Evolutionary conservation across 2,888 invertebrate species (phyloP).

Genomic region (Vannuccia rotundouncinata): DNA sequence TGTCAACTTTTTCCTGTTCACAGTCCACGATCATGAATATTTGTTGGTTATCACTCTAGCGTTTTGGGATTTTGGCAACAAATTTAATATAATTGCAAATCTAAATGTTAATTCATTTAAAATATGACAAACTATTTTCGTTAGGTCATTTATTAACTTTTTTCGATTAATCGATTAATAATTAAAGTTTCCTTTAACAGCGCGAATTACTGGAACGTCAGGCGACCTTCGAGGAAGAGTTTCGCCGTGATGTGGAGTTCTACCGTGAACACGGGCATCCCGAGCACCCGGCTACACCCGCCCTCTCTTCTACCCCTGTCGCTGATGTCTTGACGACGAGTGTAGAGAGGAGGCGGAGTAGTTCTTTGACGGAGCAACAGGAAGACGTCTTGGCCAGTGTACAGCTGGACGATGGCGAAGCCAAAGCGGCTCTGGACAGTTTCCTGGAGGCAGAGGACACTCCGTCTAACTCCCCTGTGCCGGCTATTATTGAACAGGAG

Average conservation of each 20-base stretch:
- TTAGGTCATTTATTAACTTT: too few relatives aligned
- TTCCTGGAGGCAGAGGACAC: neutral
- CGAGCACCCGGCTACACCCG: neutral
- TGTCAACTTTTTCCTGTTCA: too few relatives aligned
- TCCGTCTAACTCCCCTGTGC: neutral
- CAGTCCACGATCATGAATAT: too few relatives aligned
- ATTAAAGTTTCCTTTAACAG: too few relatives aligned
- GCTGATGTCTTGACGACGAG: neutral
- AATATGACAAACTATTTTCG: too few relatives aligned
- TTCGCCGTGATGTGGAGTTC: slow-evolving; percentile 1
- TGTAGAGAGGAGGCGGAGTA: neutral
- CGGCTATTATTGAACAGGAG: neutral
- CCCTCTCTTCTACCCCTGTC: neutral
- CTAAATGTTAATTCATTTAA: too few relatives aligned
- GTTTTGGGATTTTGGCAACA: too few relatives aligned
- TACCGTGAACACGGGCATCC: neutral
- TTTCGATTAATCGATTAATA: too few relatives aligned
- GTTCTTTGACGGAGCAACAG: neutral
- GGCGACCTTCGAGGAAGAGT: slow-evolving; percentile 2
- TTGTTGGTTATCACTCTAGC: too few relatives aligned
- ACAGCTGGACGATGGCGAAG: neutral
- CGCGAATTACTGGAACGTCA: neutral
- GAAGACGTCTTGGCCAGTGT: neutral
- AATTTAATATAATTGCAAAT: too few relatives aligned
- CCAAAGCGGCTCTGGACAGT: neutral